Evolutionary conservation across 2,797 vertebrate genomes (phyloP).

Genomic region (Tiaroga cobitis): DNA sequence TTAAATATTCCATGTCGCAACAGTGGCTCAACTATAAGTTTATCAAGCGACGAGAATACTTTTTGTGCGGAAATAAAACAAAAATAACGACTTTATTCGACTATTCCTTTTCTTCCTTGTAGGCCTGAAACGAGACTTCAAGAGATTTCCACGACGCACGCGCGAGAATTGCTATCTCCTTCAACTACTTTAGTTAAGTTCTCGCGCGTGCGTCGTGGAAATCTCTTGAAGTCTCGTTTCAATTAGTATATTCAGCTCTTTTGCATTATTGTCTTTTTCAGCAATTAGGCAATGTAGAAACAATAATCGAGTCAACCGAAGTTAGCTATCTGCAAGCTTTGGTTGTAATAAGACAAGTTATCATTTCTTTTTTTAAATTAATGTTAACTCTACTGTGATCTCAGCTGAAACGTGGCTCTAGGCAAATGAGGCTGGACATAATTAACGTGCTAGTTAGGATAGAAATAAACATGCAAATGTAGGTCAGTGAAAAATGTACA

Average conservation of each 20-base stretch:
- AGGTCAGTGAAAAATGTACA: constrained; percentile 34
- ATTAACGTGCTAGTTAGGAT: constrained; percentile 42
- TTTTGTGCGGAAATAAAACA: no score
- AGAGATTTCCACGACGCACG: no score
- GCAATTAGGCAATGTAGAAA: constrained; percentile 2
- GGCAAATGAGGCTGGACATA: constrained; percentile 39
- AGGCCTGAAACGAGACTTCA: no score
- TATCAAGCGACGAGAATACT: no score
- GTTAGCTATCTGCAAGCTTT: constrained; percentile 4
- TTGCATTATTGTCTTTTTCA: constrained; percentile 6
- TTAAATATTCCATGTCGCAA: no score
- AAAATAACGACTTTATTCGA: no score
- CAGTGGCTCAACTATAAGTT: no score
- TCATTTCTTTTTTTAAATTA: constrained; percentile 5
- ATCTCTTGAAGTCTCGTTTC: no score
- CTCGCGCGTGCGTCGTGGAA: no score
- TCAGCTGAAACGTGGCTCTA: constrained; percentile 8
- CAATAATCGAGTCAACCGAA: constrained; percentile 1
- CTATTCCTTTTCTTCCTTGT: no score
- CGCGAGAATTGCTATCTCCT: no score
- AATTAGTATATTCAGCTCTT: constrained; percentile 16
- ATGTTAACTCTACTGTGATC: constrained; percentile 28
- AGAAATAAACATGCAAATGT: constrained; percentile 40
- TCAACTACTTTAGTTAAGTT: no score
- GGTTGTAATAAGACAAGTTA: neutral